Conservation (phyloP, 2,113 vertebrate genomes). For the Reinhardtius hippoglossoides region DNA sequence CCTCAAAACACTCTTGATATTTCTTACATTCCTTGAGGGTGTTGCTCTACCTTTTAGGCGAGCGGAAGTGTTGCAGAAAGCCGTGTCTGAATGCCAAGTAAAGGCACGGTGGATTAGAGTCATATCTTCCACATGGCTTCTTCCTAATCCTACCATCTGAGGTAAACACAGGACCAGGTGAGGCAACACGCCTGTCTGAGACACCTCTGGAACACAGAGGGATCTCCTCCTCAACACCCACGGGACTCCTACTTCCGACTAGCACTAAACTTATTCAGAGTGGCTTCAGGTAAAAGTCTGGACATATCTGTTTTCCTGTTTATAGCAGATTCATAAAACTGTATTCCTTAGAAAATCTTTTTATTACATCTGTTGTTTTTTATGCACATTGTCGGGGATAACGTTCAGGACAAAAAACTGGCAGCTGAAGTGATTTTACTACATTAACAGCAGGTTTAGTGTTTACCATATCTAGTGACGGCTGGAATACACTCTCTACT, state of each 20-base stretch:
- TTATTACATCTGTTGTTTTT: neutral
- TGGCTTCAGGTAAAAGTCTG: neutral
- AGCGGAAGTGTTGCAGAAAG: slow-evolving; percentile 60
- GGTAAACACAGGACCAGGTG: slow-evolving; percentile 79
- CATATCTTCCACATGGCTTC: slow-evolving; percentile 74
- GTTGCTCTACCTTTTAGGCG: slow-evolving; percentile 46
- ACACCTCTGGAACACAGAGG: slow-evolving; percentile 62
- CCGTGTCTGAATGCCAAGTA: slow-evolving; percentile 64
- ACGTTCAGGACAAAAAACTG: no score
- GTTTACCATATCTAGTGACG: neutral
- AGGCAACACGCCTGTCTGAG: slow-evolving; percentile 72
- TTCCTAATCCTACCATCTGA: slow-evolving; percentile 81
- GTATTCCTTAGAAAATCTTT: neutral
- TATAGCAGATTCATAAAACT: slow-evolving; percentile 5
- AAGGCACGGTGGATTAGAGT: slow-evolving; percentile 72
- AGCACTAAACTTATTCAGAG: slow-evolving; percentile 5
- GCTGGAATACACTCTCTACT: neutral
- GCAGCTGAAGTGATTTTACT: neutral
- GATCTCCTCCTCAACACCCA: slow-evolving; percentile 53
- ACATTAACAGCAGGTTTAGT: neutral
- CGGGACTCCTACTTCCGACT: slow-evolving; percentile 19
- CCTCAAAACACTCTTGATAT: slow-evolving; percentile 51
- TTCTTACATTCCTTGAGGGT: slow-evolving; percentile 51
- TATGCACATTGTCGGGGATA: neutral
- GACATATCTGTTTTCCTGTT: slow-evolving; percentile 1